These are phyloP conservation scores for Rhagoletis zephyria DNA, from an alignment of 1,140 invertebrate species.

Conservation along the genomic window DNA sequence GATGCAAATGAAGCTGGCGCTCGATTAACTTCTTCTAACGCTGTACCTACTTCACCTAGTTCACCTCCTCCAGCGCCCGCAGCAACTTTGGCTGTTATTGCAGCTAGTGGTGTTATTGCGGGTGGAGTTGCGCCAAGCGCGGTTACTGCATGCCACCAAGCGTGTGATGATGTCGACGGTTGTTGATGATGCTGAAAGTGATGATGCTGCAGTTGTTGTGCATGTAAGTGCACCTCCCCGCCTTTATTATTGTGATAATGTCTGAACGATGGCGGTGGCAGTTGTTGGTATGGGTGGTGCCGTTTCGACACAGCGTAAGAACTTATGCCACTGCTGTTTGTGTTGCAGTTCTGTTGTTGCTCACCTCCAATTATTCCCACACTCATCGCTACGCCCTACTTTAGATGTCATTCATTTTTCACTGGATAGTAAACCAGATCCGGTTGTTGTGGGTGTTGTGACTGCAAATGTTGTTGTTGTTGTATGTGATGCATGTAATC, in stretches of 20 bases:
- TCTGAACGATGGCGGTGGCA: conserved; percentile 47
- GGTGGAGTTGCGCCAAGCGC: conserved; percentile 26
- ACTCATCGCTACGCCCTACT: conserved; percentile 62
- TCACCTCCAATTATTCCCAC: conserved; percentile 49
- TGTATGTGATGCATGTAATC: conserved; percentile 72
- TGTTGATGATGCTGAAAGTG: conserved; percentile 52
- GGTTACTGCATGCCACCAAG: conserved; percentile 53
- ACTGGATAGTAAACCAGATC: conserved; percentile 71
- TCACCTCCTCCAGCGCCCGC: not conserved
- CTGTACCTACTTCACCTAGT: not conserved
- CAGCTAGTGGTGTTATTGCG: conserved; percentile 17
- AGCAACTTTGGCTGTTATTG: conserved; percentile 41
- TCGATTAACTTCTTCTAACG: not conserved
- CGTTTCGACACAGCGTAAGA: conserved; percentile 8
- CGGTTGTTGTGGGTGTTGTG: conserved; percentile 60
- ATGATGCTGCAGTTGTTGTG: conserved; percentile 43
- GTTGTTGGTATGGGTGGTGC: conserved; percentile 38
- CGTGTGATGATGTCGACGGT: not conserved
- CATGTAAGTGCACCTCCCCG: conserved; percentile 39
- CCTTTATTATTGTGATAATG: conserved; percentile 20
- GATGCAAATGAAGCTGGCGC: conserved; percentile 47
- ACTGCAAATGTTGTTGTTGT: conserved; percentile 64
- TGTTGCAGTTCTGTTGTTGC: conserved; percentile 53
- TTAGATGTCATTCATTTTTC: conserved; percentile 72
- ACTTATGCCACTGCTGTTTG: conserved; percentile 56